phyloP scores from a whole-genome alignment of 2,888 invertebrate species.

The Subacronicta megacephala region DNA sequence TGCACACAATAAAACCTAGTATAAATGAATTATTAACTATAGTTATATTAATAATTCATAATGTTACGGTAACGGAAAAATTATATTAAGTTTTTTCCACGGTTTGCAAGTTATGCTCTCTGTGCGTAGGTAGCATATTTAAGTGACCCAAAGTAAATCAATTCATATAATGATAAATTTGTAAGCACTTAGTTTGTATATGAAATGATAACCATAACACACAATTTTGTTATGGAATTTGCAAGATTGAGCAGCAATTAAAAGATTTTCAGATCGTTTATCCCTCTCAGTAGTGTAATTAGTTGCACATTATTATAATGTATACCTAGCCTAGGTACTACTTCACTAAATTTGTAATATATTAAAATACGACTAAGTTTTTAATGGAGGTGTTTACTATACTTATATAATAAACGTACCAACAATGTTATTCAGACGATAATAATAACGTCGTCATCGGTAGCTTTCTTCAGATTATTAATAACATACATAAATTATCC shows the following conservation, averaged over 20 bases:
- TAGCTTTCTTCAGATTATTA: slow-evolving; percentile 17
- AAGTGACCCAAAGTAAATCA: slow-evolving; percentile 35
- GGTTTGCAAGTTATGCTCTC: slow-evolving; percentile 5
- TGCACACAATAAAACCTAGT: slow-evolving; percentile 57
- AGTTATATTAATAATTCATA: slow-evolving; percentile 61
- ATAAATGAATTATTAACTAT: slow-evolving; percentile 61
- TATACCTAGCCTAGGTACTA: too few relatives aligned
- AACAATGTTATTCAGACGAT: slow-evolving; percentile 14
- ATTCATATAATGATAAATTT: background rate
- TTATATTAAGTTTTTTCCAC: slow-evolving; percentile 41
- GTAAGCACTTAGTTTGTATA: too few relatives aligned
- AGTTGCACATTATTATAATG: too few relatives aligned
- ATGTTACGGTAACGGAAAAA: slow-evolving; percentile 54
- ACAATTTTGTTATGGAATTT: too few relatives aligned
- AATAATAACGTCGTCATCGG: background rate
- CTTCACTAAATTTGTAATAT: too few relatives aligned
- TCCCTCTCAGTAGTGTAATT: slow-evolving; percentile 31
- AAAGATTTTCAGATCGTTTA: slow-evolving; percentile 20
- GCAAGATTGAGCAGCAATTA: too few relatives aligned
- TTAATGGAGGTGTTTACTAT: slow-evolving; percentile 29
- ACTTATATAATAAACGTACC: slow-evolving; percentile 30
- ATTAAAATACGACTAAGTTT: slow-evolving; percentile 28
- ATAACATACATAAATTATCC: too few relatives aligned
- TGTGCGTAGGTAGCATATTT: slow-evolving; percentile 10
- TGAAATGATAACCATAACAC: too few relatives aligned